A percentile compares a stretch with the other conserved stretches of the same genome.
phyloP scores from a whole-genome alignment of 2,113 vertebrate species.

The Hippocampus mohnikei region DNA sequence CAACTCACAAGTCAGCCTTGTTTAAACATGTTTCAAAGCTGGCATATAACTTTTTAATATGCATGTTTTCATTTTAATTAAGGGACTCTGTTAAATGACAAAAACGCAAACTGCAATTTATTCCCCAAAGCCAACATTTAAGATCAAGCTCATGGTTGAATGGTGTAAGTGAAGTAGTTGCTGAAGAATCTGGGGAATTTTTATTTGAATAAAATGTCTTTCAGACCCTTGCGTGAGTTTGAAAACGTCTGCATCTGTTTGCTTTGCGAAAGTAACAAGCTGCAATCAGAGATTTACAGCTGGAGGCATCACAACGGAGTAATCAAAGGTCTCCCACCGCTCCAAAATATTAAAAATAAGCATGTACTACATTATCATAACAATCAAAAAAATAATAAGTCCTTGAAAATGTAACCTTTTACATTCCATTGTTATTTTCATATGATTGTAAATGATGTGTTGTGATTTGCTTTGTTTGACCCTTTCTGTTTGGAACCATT shows the following conservation, averaged over 20 bases:
- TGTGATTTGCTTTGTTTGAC: background rate
- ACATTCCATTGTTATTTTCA: background rate
- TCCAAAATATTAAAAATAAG: slow-evolving; percentile 4
- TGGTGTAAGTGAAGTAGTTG: background rate
- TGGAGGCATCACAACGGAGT: background rate
- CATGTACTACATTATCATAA: background rate
- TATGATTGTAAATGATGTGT: background rate
- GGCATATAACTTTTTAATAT: slow-evolving; percentile 39
- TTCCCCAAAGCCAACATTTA: background rate
- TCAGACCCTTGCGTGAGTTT: background rate
- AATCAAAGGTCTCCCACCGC: slow-evolving; percentile 4
- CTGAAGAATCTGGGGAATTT: background rate
- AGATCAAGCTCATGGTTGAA: no score
- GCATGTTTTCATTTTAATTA: slow-evolving; percentile 29
- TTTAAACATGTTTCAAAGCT: slow-evolving; percentile 32
- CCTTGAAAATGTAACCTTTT: background rate
- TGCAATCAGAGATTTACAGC: slow-evolving; percentile 5
- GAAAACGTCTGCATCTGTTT: background rate
- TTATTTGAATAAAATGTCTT: background rate
- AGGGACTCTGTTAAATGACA: slow-evolving; percentile 12
- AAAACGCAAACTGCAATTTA: background rate
- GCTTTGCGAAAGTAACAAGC: slow-evolving; percentile 10
- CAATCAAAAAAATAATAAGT: background rate
- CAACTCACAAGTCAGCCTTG: slow-evolving; percentile 59
- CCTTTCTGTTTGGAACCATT: background rate